phyloP scores from a whole-genome alignment of 37 sponge, comb jelly and placozoan species.

The Petrosia ficiformis region DNA sequence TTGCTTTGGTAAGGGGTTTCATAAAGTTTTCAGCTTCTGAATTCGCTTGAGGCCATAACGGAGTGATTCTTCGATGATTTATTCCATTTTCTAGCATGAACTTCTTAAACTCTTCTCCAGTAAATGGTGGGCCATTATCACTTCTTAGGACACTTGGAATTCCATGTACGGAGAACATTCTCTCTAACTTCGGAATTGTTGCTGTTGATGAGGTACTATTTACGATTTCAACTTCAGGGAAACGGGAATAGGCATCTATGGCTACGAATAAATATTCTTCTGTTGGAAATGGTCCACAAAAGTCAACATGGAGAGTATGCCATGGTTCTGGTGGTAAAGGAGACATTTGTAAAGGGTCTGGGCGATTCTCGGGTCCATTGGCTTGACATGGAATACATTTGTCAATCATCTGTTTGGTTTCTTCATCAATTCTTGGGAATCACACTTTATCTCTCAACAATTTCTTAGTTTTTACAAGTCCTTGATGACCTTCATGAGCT shows the following conservation, averaged over 20 bases:
- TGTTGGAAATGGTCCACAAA: slow-evolving; percentile 48
- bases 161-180: too few species aligned
- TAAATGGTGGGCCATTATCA: too few species aligned
- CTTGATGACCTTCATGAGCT: slow-evolving; percentile 48
- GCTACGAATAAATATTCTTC: slow-evolving; percentile 39
- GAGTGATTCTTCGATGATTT: slow-evolving; percentile 26
- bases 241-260: too few species aligned
- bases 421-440: slow-evolving; percentile 22
- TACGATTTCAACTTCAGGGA: too few species aligned
- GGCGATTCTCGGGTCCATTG: too few species aligned
- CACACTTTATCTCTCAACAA: too few species aligned
- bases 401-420: slow-evolving; percentile 5
- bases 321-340: slow-evolving; percentile 42
- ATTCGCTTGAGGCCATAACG: too few species aligned
- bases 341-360: slow-evolving; percentile 43
- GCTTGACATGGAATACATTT: too few species aligned
- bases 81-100: slow-evolving; percentile 39
- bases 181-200: too few species aligned
- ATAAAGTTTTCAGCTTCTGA: slow-evolving; percentile 49
- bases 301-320: slow-evolving; percentile 44
- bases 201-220: too few species aligned
- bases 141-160: too few species aligned
- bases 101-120: slow-evolving; percentile 15
- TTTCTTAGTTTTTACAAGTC: too few species aligned
- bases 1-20: slow-evolving; percentile 43